Percentiles rank a stretch among this genome's conserved stretches.
Evolutionary conservation across 2,797 vertebrate genomes (phyloP).

Genomic region (Carduelis carduelis): DNA sequence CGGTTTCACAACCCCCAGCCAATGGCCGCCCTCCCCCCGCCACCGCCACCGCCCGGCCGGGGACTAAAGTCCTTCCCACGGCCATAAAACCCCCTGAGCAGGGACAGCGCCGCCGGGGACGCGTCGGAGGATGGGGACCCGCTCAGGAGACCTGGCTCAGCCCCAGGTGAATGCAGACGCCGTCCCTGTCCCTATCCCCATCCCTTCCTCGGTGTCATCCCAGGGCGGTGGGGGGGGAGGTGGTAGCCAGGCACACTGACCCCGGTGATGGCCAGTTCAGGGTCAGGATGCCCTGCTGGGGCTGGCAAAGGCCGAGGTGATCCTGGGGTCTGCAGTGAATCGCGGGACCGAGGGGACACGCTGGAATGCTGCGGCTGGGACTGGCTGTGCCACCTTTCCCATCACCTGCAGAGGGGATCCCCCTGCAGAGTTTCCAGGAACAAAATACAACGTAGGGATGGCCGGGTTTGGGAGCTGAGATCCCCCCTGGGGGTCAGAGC

Average conservation of each 20-base stretch:
- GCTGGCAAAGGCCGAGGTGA: background rate
- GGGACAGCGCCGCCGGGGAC: background rate
- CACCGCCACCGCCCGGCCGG: slow-evolving; percentile 35
- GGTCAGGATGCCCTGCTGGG: background rate
- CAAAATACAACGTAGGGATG: accelerated
- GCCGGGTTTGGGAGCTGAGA: background rate
- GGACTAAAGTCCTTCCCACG: slow-evolving; percentile 76
- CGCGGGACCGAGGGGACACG: accelerated
- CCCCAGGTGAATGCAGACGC: slow-evolving; percentile 45
- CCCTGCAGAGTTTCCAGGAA: background rate
- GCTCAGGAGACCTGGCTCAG: slow-evolving; percentile 12
- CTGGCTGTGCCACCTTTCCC: background rate
- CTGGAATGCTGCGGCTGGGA: background rate
- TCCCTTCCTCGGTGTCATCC: background rate
- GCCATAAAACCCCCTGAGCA: slow-evolving; percentile 23
- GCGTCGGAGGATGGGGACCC: slow-evolving; percentile 30
- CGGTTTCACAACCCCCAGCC: slow-evolving; percentile 68
- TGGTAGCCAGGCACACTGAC: accelerated
- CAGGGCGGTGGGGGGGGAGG: background rate
- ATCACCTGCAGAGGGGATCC: accelerated
- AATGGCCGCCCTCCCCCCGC: slow-evolving; percentile 17
- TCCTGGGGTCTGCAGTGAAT: accelerated
- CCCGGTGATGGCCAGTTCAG: accelerated
- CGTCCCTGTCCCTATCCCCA: background rate
- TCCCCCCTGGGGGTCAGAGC: background rate